These are phyloP conservation scores for Odontophorus gujanensis DNA, from an alignment of 2,113 vertebrate genomes.

Conservation along the genomic window DNA sequence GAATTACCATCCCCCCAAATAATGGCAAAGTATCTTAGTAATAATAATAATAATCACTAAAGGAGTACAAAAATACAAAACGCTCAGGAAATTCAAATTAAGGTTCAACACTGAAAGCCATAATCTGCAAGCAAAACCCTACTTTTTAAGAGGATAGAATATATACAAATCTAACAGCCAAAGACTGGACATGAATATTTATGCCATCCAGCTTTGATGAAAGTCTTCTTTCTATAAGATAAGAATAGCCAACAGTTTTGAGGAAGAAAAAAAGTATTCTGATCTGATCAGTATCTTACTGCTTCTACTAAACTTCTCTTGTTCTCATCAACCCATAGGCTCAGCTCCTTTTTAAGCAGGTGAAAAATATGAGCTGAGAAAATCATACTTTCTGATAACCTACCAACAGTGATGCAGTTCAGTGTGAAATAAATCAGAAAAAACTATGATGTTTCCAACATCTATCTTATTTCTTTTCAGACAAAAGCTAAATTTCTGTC, in stretches of 20 bases:
- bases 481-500: background rate
- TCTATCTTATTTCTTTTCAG: background rate
- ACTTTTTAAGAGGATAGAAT: background rate
- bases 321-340: background rate
- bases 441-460: background rate
- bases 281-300: background rate
- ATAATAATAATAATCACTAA: background rate
- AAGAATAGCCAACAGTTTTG: background rate
- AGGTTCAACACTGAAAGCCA: background rate
- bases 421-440: fast-evolving
- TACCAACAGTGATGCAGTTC: background rate
- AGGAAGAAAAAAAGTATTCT: background rate
- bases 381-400: background rate
- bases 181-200: background rate
- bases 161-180: background rate
- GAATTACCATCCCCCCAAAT: background rate
- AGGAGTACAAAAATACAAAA: background rate
- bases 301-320: background rate
- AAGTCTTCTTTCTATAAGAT: background rate
- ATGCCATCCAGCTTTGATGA: background rate
- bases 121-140: background rate
- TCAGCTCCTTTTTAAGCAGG: background rate
- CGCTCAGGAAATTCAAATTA: background rate
- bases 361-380: background rate
- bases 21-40: background rate